phyloP scores from a whole-genome alignment of 2,113 vertebrate species.

The Clupea harengus region DNA sequence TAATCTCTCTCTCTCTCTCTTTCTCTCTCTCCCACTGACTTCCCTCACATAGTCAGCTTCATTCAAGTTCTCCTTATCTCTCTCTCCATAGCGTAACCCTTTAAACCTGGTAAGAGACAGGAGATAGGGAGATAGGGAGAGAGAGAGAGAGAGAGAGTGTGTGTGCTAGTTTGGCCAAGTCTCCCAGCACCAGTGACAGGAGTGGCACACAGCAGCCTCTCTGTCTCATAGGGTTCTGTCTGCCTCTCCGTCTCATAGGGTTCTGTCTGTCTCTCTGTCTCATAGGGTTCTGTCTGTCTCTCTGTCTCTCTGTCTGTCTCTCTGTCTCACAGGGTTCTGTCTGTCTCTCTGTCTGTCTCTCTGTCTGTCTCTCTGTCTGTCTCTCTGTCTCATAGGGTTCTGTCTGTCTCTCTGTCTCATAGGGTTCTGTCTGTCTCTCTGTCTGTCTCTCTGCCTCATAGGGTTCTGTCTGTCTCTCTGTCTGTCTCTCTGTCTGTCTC shows the following conservation, averaged over 20 bases:
- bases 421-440: no score
- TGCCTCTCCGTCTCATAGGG: not conserved
- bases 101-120: not conserved
- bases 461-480: no score
- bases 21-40: not conserved
- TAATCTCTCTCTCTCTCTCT: not conserved
- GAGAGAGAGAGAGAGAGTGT: not conserved
- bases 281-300: no score
- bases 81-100: not conserved
- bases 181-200: not conserved
- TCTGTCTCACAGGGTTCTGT: no score
- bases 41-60: not conserved
- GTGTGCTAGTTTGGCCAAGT: constrained; percentile 22
- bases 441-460: no score
- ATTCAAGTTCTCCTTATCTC: not conserved
- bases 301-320: no score
- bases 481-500: no score
- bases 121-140: not conserved
- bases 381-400: no score
- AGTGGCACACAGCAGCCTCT: constrained; percentile 26
- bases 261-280: no score
- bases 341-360: no score
- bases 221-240: constrained; percentile 32
- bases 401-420: no score
- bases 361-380: no score